Conservation (phyloP, 1,140 invertebrate genomes). For the Charaxes varanes region DNA sequence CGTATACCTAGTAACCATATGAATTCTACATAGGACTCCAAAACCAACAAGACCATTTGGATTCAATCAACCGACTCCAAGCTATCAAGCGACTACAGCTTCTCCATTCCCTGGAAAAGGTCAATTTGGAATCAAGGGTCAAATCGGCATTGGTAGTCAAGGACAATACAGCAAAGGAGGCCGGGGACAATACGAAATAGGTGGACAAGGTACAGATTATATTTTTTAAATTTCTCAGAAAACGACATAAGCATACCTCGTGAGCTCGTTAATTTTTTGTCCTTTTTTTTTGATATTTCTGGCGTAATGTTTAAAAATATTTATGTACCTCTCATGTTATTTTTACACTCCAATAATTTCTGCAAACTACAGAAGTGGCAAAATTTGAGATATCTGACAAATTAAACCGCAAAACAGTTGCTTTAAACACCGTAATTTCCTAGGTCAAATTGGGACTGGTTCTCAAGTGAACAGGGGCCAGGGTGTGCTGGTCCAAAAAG, state of each 20-base stretch:
- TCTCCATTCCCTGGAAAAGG: constrained; percentile 9
- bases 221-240: neutral
- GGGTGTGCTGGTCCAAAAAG: constrained; percentile 2
- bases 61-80: no score
- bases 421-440: neutral
- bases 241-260: no score
- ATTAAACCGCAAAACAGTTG: no score
- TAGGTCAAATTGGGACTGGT: constrained; percentile 14
- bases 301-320: no score
- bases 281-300: no score
- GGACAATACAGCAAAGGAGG: constrained; percentile 26
- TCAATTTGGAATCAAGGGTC: constrained; percentile 14
- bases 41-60: constrained; percentile 29
- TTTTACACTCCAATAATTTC: no score
- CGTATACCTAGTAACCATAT: no score
- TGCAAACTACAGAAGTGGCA: no score
- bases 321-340: no score
- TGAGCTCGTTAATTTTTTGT: no score
- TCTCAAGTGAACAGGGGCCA: constrained; percentile 16
- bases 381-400: no score
- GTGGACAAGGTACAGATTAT: constrained; percentile 23
- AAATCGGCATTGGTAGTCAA: constrained; percentile 24
- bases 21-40: constrained; percentile 24
- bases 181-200: constrained; percentile 26
- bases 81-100: constrained; percentile 22